phyloP scores from a whole-genome alignment of 2,797 vertebrate genomes.

The Falco rusticolus region DNA sequence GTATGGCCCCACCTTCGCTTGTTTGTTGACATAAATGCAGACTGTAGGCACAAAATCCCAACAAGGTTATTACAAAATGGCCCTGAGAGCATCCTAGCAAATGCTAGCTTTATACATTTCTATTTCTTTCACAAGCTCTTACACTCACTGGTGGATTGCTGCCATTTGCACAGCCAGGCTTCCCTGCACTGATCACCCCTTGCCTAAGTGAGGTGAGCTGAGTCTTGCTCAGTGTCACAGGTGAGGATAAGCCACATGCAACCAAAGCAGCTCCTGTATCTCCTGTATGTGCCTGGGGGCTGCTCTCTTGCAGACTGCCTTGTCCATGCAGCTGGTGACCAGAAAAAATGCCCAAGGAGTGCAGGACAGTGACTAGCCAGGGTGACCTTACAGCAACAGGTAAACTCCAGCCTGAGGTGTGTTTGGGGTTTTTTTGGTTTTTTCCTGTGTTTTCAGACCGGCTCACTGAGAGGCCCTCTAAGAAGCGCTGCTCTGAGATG shows the following conservation, averaged over 20 bases:
- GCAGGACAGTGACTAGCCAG: neutral
- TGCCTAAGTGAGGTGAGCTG: neutral
- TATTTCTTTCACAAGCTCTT: neutral
- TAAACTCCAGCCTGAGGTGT: neutral
- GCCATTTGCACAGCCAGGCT: neutral
- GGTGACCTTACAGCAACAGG: neutral
- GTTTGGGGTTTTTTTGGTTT: neutral
- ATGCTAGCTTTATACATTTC: neutral
- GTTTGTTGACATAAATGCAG: constrained; percentile 97
- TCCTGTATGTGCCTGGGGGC: neutral
- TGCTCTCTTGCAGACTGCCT: neutral
- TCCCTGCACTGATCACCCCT: neutral
- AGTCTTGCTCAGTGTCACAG: neutral
- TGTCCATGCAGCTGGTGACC: neutral
- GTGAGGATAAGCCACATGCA: neutral
- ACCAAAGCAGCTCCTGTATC: neutral
- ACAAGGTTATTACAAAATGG: neutral
- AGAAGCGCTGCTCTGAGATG: neutral
- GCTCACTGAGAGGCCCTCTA: neutral
- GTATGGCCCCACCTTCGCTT: constrained; percentile 90
- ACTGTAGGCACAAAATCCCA: constrained; percentile 78
- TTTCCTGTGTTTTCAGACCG: neutral
- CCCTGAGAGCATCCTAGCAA: neutral
- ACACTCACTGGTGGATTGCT: neutral
- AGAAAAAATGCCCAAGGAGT: neutral